Evolutionary conservation across 2,888 invertebrate species (phyloP).

Genomic region (Nasonia oneida): DNA sequence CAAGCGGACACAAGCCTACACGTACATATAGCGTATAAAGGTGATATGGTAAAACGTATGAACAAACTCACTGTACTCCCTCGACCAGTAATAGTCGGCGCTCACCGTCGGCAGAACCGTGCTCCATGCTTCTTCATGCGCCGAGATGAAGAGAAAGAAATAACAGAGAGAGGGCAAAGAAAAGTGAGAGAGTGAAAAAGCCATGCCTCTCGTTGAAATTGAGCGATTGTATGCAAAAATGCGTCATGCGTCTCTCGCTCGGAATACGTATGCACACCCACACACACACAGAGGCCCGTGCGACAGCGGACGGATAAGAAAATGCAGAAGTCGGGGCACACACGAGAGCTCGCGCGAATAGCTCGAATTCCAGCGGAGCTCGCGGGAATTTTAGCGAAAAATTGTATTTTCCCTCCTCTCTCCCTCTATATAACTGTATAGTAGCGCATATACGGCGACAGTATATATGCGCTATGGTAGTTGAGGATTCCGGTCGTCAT

Average conservation of each 20-base stretch:
- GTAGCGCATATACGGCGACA: not conserved
- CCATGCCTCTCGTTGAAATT: slow-evolving; percentile 14
- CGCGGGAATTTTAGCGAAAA: slow-evolving; percentile 18
- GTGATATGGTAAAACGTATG: not conserved
- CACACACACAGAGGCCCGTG: not conserved
- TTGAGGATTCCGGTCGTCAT: slow-evolving; percentile 5
- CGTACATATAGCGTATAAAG: not conserved
- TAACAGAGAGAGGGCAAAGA: slow-evolving; percentile 41
- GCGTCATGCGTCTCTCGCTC: not conserved
- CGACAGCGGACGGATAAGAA: not conserved
- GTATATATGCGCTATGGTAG: not conserved
- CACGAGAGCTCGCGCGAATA: not conserved
- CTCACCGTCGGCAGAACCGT: slow-evolving; percentile 78
- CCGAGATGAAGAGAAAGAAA: slow-evolving; percentile 65
- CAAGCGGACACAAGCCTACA: not conserved
- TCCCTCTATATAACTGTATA: no score
- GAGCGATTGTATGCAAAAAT: slow-evolving; percentile 8
- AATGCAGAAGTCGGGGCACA: not conserved
- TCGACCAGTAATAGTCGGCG: slow-evolving; percentile 77
- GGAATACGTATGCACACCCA: not conserved
- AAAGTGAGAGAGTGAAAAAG: slow-evolving; percentile 28
- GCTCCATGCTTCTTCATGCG: slow-evolving; percentile 78
- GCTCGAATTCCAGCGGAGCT: not conserved
- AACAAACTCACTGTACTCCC: slow-evolving; percentile 77
- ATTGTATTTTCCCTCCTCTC: not conserved